Conservation (phyloP, 2,797 vertebrate genomes). For the Melopsittacus undulatus region DNA sequence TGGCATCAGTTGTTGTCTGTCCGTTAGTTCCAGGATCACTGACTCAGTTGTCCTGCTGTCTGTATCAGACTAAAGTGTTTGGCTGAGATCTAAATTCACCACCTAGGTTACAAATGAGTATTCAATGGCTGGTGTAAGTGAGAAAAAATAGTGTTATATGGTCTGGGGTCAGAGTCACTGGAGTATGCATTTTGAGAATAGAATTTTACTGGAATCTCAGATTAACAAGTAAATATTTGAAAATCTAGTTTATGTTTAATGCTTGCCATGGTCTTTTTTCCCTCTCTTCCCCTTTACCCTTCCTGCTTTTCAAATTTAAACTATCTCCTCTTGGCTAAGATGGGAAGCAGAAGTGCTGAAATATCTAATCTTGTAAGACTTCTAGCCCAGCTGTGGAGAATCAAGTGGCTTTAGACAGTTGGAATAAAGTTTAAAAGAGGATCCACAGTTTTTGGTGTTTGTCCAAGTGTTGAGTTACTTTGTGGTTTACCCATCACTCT, state of each 20-base stretch:
- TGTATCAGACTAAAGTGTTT: background rate
- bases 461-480: conserved; percentile 16
- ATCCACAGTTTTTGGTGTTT: conserved; percentile 21
- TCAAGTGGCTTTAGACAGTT: conserved; percentile 44
- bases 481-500: conserved; percentile 30
- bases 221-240: background rate
- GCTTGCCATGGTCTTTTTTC: background rate
- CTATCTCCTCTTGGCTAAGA: background rate
- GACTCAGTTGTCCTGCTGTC: background rate
- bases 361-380: conserved; percentile 31
- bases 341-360: conserved; percentile 47
- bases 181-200: background rate
- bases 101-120: background rate
- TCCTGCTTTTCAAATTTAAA: background rate
- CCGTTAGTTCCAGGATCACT: background rate
- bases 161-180: background rate
- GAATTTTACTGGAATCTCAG: background rate
- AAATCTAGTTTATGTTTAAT: background rate
- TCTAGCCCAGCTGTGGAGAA: conserved; percentile 56
- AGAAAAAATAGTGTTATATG: background rate
- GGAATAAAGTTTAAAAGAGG: conserved; percentile 42
- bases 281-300: accelerated
- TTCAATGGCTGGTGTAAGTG: background rate
- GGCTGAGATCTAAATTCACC: background rate
- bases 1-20: background rate